These are phyloP conservation scores for Acanthurus leucopareius DNA, from an alignment of 2,797 vertebrate genomes.

Conservation along the genomic window DNA sequence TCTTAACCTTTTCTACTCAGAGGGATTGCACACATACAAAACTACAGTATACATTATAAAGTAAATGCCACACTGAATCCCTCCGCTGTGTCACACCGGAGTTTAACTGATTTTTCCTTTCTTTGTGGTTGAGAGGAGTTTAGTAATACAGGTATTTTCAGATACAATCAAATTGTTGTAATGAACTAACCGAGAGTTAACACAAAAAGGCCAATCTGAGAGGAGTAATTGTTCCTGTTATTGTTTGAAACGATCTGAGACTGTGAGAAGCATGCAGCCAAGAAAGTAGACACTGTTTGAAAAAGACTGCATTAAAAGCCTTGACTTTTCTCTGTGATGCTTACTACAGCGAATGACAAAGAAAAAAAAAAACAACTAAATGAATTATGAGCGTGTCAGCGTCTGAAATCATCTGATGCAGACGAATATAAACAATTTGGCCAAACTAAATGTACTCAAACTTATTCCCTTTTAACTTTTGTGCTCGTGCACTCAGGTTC, in stretches of 20 bases:
- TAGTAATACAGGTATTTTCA: conserved; percentile 11
- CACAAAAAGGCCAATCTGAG: neutral
- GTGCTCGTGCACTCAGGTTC: conserved; percentile 64
- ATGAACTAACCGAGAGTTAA: conserved; percentile 1
- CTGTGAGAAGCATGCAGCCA: neutral
- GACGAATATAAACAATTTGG: conserved; percentile 76
- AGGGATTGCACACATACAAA: conserved; percentile 9
- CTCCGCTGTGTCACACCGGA: conserved; percentile 5
- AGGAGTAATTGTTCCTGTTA: neutral
- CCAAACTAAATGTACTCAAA: no score
- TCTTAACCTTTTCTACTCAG: conserved; percentile 65
- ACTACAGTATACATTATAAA: conserved; percentile 13
- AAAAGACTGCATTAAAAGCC: conserved; percentile 55
- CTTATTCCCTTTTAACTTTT: conserved; percentile 72
- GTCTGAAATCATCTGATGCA: conserved; percentile 58
- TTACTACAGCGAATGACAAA: conserved; percentile 35
- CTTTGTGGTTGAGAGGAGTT: neutral
- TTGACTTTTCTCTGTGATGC: conserved; percentile 40
- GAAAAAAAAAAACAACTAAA: conserved; percentile 20
- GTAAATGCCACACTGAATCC: conserved; percentile 28
- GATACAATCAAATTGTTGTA: neutral
- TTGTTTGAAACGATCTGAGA: conserved; percentile 10
- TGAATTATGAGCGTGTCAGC: conserved; percentile 51
- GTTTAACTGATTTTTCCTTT: neutral
- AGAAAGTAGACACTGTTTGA: conserved; percentile 30